Base-by-base conservation (phyloP, 23 tunicate species). In the Trididemnum clinides region DNA sequence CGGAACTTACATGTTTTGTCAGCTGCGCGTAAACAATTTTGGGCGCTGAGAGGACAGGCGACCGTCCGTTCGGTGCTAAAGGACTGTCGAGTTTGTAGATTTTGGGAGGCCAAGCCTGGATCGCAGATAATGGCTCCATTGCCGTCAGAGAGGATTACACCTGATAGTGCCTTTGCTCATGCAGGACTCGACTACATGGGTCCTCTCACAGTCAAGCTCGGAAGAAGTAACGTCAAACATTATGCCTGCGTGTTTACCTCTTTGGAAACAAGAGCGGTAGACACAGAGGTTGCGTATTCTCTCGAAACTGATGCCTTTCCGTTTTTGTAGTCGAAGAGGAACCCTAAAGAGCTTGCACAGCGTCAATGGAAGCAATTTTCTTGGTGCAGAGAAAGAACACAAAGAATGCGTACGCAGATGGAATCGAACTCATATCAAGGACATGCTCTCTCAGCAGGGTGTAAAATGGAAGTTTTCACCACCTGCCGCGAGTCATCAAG, bases 111-210 rank as follows among this genome's bases (percentile, higher is more conserved):
- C 7, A 84, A 71, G 65, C 27, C 65, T 4, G 87, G 87, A 20
- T 82, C 73, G 64, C 87, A 84, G 75, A 20, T 39, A 28, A 84
- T 84, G 87, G 82, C 83, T 20, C 64, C 64, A 10, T 49, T 84
- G 38, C 87, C 83, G 23, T 26, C 39, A 5, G 37, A 15, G 4
- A 44, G 87, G 75, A 65, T 84, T 34, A 71, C 87, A 2, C 81
- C 82, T 4, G 80, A 54, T 6, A 78, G 57, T 30, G n/a, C 87
- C 12, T 84, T 84, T 35, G 39, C 18, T 27, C 3, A 49, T 35
- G 30, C 26, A 37, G 81, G 82, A 28, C 28, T 38, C 0, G 84
- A 78, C 38, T 77, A 54, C 33, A 77, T 77, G 72, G 88, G 88
- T 3, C 88, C 85, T 33, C 33, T 84, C n/a, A 27, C 39, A 36